Conservation (phyloP, 92 coral and sea anemone species). For the Bergia sp. region DNA sequence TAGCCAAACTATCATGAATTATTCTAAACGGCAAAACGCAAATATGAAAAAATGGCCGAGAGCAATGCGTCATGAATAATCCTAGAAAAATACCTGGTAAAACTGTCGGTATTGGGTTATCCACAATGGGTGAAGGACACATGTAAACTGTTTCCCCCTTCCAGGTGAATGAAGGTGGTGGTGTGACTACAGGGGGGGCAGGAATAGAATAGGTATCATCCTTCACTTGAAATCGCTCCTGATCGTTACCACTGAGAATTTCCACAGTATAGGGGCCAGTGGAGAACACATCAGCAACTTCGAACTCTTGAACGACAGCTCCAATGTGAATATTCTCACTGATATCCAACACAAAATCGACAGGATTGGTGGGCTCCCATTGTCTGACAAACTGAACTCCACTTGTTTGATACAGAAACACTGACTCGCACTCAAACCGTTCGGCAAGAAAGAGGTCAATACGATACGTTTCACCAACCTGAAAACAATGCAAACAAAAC, state of each 20-base stretch:
- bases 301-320: conserved; percentile 68
- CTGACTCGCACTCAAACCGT: conserved; percentile 82
- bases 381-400: conserved; percentile 81
- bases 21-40: background rate
- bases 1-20: background rate
- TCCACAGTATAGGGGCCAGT: conserved; percentile 81
- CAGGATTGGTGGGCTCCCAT: conserved; percentile 63
- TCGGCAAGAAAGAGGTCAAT: conserved; percentile 92
- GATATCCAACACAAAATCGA: conserved; percentile 65
- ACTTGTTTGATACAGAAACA: conserved; percentile 83
- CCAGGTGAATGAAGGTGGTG: conserved; percentile 69
- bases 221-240: conserved; percentile 82
- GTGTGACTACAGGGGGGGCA: conserved; percentile 68
- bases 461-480: conserved; percentile 79
- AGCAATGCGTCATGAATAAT: background rate
- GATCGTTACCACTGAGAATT: conserved; percentile 81
- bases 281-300: conserved; percentile 78
- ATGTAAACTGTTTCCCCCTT: conserved; percentile 73
- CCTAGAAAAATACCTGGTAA: conserved; percentile 61
- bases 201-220: conserved; percentile 70
- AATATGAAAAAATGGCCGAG: background rate
- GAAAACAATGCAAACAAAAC: background rate
- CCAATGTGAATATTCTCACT: conserved; percentile 73
- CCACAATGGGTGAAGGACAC: conserved; percentile 85
- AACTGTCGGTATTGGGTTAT: conserved; percentile 80